These are phyloP conservation scores for Corythaixoides concolor DNA, from an alignment of 2,113 vertebrate species.

Conservation along the genomic window DNA sequence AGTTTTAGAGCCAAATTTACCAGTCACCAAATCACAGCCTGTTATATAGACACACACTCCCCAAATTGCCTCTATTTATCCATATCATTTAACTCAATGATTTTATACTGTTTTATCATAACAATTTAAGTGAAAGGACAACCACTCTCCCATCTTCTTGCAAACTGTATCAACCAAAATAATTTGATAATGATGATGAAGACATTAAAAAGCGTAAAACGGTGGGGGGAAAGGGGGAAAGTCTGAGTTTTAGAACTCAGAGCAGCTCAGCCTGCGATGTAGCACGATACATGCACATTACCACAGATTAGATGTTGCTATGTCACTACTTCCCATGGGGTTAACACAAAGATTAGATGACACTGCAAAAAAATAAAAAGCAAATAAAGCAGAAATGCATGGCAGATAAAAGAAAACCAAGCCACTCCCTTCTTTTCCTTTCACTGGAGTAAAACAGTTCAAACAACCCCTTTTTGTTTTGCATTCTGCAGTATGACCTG, in stretches of 20 bases:
- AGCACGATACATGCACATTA: neutral
- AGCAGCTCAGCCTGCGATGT: neutral
- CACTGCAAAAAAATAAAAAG: neutral
- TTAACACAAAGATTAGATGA: constrained; percentile 2
- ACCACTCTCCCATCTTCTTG: neutral
- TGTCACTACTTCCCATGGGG: neutral
- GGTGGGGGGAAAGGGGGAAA: neutral
- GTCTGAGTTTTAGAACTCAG: neutral
- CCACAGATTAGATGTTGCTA: neutral
- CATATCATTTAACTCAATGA: neutral
- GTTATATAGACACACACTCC: neutral
- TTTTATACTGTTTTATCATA: neutral
- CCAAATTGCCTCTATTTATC: neutral
- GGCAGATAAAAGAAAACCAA: constrained; percentile 9
- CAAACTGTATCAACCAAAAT: neutral
- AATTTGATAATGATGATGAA: neutral
- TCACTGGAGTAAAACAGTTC: neutral
- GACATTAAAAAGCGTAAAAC: neutral
- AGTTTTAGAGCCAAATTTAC: neutral
- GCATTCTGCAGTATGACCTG: neutral
- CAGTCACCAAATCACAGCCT: neutral
- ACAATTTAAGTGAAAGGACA: neutral
- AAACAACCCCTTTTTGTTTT: neutral
- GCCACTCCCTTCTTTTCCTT: neutral
- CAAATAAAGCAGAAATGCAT: constrained; percentile 40